Evolutionary conservation across 2,888 invertebrate genomes (phyloP).

Genomic region (Phanerotoma sp.): DNA sequence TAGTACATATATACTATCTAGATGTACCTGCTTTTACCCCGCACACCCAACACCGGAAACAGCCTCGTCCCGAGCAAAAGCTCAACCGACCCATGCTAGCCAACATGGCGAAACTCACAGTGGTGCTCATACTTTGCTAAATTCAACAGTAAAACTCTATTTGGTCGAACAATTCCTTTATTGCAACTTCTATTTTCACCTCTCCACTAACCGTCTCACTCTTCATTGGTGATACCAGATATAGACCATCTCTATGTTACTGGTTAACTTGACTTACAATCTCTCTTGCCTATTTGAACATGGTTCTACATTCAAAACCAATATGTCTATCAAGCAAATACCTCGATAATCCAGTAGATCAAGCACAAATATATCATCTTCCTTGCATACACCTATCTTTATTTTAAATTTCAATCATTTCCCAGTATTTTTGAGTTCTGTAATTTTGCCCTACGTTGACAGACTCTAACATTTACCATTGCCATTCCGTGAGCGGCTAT

Average conservation of each 20-base stretch:
- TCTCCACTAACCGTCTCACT: not conserved
- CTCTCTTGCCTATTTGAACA: slow-evolving; percentile 7
- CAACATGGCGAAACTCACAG: slow-evolving; percentile 50
- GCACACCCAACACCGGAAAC: slow-evolving; percentile 49
- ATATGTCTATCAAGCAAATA: not conserved
- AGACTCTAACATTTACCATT: too few relatives aligned
- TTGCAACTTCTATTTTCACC: slow-evolving; percentile 1
- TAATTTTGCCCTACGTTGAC: too few relatives aligned
- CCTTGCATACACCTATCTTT: too few relatives aligned
- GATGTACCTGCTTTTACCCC: slow-evolving; percentile 50
- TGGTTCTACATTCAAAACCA: not conserved
- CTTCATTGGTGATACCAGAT: too few relatives aligned
- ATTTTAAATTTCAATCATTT: too few relatives aligned
- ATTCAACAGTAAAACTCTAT: slow-evolving; percentile 4
- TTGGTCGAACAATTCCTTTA: slow-evolving; percentile 17
- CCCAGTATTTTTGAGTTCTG: too few relatives aligned
- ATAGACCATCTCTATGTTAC: not conserved
- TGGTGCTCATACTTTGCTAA: slow-evolving; percentile 48
- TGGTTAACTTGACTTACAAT: slow-evolving; percentile 13
- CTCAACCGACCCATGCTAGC: slow-evolving; percentile 50
- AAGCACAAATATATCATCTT: not conserved
- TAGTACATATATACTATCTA: slow-evolving; percentile 45
- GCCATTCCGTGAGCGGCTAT: too few relatives aligned
- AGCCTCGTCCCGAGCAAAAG: slow-evolving; percentile 48
- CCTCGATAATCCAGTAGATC: not conserved